These are phyloP conservation scores for Columba janthina DNA, from an alignment of 2,113 vertebrate species.

Conservation along the genomic window DNA sequence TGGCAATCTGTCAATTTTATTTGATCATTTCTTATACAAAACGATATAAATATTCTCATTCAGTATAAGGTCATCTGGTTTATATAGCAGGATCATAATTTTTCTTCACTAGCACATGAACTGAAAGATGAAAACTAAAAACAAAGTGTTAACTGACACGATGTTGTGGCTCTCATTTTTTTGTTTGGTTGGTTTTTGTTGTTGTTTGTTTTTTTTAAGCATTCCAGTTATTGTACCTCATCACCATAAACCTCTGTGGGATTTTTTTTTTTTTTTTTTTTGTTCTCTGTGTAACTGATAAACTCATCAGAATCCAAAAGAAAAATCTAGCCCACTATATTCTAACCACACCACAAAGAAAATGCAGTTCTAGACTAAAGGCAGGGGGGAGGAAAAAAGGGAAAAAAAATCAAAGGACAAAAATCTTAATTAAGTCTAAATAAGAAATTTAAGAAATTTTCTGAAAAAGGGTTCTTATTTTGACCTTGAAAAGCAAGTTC, in stretches of 20 bases:
- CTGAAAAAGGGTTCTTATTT: background rate
- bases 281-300: background rate
- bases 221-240: background rate
- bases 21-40: background rate
- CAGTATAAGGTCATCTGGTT: background rate
- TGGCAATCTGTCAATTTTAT: background rate
- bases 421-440: background rate
- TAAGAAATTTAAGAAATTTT: background rate
- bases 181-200: background rate
- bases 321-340: background rate
- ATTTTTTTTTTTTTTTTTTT: background rate
- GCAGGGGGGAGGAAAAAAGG: accelerated
- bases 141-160: background rate
- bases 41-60: background rate
- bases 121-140: background rate
- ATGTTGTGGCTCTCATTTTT: background rate
- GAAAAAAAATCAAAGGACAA: background rate
- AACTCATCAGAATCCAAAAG: background rate
- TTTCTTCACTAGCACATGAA: background rate
- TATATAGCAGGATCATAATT: background rate
- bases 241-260: background rate
- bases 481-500: background rate
- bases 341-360: background rate
- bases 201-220: background rate
- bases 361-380: accelerated